These are phyloP conservation scores for Dromius quadrimaculatus DNA, from an alignment of 2,888 invertebrate genomes.

Conservation along the genomic window DNA sequence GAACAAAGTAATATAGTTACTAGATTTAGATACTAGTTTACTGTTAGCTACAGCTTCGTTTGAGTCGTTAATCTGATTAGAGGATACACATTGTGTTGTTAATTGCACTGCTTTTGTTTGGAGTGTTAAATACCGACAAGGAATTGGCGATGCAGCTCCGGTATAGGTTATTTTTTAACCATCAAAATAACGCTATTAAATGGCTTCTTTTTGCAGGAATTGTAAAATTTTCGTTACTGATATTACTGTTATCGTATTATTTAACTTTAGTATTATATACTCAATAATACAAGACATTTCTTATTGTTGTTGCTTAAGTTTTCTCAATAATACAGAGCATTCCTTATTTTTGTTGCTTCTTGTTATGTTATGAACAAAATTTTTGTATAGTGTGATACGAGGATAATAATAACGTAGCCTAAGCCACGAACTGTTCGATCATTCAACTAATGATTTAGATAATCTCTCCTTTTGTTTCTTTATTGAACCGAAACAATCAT, in stretches of 20 bases:
- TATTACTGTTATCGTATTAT: not conserved
- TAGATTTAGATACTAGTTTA: constrained; percentile 30
- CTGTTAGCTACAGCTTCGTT: constrained; percentile 49
- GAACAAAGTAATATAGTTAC: not conserved
- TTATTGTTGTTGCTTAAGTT: too few relatives aligned
- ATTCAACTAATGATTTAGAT: too few relatives aligned
- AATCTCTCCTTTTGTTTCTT: too few relatives aligned
- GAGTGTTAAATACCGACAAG: constrained; percentile 28
- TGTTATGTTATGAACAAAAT: too few relatives aligned
- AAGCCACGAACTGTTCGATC: too few relatives aligned
- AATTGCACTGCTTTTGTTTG: constrained; percentile 45
- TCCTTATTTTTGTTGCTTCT: too few relatives aligned
- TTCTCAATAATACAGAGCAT: too few relatives aligned
- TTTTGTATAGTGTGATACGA: too few relatives aligned
- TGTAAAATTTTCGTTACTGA: not conserved
- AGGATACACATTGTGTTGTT: constrained; percentile 47
- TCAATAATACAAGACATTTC: constrained; percentile 8
- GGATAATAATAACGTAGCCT: too few relatives aligned
- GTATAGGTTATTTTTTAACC: not conserved
- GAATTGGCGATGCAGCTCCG: constrained; percentile 1
- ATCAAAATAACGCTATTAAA: not conserved
- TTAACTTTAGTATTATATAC: not conserved
- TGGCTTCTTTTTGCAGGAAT: too few relatives aligned
- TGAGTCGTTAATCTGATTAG: constrained; percentile 46
- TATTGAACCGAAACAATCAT: too few relatives aligned